These are phyloP conservation scores for Drosophila mercatorum DNA, from an alignment of 2,888 invertebrate species.

Conservation along the genomic window DNA sequence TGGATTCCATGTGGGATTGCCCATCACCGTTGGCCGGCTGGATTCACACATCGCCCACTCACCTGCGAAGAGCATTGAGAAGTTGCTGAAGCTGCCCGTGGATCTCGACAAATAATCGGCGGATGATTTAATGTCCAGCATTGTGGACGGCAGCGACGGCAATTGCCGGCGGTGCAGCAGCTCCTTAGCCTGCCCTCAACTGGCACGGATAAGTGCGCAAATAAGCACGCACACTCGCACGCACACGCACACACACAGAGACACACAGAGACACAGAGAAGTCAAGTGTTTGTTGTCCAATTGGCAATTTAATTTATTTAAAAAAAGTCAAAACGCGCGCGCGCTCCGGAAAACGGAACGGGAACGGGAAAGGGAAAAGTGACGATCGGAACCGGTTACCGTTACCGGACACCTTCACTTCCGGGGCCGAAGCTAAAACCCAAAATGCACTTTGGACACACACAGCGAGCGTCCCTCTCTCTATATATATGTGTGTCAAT, in stretches of 20 bases:
- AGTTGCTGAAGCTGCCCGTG: constrained; percentile 94
- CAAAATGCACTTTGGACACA: constrained; percentile 70
- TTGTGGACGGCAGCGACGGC: constrained; percentile 84
- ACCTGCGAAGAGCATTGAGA: constrained; percentile 98
- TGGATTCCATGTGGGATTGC: constrained; percentile 74
- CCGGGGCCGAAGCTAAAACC: constrained; percentile 83
- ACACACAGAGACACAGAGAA: constrained; percentile 4
- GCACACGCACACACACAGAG: too few relatives aligned
- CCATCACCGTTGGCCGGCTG: constrained; percentile 70
- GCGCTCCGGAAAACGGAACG: constrained; percentile 85
- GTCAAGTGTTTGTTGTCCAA: constrained; percentile 19
- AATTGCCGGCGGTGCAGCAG: constrained; percentile 70
- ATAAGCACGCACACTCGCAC: constrained; percentile 6
- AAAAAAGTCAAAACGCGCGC: constrained; percentile 41
- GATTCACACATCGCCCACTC: constrained; percentile 83
- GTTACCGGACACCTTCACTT: constrained; percentile 86
- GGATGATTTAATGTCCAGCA: constrained; percentile 97
- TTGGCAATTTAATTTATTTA: constrained; percentile 65
- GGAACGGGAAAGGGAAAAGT: constrained; percentile 85
- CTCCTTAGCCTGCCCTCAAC: constrained; percentile 2
- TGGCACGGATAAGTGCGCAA: neutral
- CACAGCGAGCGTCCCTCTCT: constrained; percentile 27
- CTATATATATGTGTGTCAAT: constrained; percentile 18
- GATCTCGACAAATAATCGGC: constrained; percentile 96
- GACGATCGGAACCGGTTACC: constrained; percentile 86